Base-by-base conservation (phyloP, 1,140 invertebrate species). In the Matsumurasca onukii region DNA sequence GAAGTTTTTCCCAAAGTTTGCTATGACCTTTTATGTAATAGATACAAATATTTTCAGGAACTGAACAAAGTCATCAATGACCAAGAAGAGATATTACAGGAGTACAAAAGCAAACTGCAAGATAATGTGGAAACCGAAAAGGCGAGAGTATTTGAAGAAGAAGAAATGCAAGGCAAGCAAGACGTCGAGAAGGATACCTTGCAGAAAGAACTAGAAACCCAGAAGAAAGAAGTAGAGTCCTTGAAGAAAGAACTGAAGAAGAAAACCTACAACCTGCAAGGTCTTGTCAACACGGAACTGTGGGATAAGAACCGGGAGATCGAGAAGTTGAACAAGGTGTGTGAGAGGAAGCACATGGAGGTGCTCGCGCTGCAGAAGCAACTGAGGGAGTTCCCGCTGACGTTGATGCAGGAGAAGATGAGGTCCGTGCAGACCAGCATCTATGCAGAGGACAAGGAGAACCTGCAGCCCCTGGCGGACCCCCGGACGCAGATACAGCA, bases 291-390 rank as follows among this genome's bases (percentile, higher is more conserved):
- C 72, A 86, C 84, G 20, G 88, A 89, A 73, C 75, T 90, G 3
- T 89, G 88, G 88, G 85, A 86, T 68, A 89, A 88, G 73, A 89
- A 89, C 73, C 83, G 84, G 29, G 86, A 89, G 73, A 88, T 90
- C 27, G 88, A 89, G 49, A 86, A 87, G 64, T 76, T 91, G 13
- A 74, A 74, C 57, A 74, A 72, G 68, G n/a, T 70, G 31, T 71
- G 68, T 68, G 75, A 78, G 67, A 76, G 77, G 59, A 76, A 79
- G 2, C 70, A 77, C 25, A 45, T 73, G 3, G 78, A 80, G 49
- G 73, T 80, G 0, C 55, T 72, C 3, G 72, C 75, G 30, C 61
- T 81, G 15, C 74, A 75, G 66, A 75, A 77, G 34, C 73, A 77
- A 24, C 48, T 80, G 5, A 78, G 77, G 72, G 78, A 80, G 31